Base-by-base conservation (phyloP, 2,113 vertebrate species). In the Neogale vison region DNA sequence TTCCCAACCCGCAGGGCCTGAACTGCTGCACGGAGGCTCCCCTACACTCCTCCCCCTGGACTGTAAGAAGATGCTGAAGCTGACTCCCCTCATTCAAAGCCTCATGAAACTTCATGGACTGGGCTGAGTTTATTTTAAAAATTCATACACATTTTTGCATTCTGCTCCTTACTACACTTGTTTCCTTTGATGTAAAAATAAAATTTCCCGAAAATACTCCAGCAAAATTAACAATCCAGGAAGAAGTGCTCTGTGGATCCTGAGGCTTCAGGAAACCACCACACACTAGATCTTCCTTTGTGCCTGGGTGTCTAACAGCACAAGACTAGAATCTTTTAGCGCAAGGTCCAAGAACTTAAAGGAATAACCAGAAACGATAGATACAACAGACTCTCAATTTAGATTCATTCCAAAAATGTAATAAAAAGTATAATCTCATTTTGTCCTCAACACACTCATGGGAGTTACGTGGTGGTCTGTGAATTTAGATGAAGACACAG, bases 171-270 rank as follows among this genome's bases (percentile, higher is more conserved):
- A 39, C 5, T 52, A 77, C 5, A 90, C 11, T 52, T 96, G 17
- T 79, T 96, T 91, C 82, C 86, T 96, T 45, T 83, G 24, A 95
- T 47, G 52, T 39, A 90, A 94, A 94, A 92, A 72, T 61, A 80
- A 80, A 90, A 72, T 63, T 29, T 63, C 65, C 36, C 36, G 85
- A 71, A 89, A 90, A 67, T 42, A 77, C 7, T 36, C 14, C 12
- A 93, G 52, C 26, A 92, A 81, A 90, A 72, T 6, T 12, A 65
- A 61, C 59, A 72, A 29, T 4, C 74, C n/a, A 39, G 76, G 91
- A 80, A 89, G 39, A 77, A 88, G 71, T 31, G 47, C 3, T 42
- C 6, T 13, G 11, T 74, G 29, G 18, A 87, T 11, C 21, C 20
- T 5, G n/a, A 85, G 67, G 83, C 26, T 85, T 85, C 20, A n/a